Conservation (phyloP, 2,113 vertebrate genomes). For the Amia ocellicauda region DNA sequence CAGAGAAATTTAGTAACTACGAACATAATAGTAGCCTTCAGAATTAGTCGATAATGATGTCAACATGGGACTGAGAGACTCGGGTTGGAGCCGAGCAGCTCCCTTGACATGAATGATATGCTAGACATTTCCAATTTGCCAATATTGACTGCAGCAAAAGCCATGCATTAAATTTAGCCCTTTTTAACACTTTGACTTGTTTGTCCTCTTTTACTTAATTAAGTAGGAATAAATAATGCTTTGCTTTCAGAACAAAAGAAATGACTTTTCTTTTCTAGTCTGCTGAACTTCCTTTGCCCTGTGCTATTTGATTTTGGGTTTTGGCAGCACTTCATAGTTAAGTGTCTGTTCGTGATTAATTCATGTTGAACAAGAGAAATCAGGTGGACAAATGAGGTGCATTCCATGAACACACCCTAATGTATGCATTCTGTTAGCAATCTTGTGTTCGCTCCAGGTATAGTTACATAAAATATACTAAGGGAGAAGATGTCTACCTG, state of each 20-base stretch:
- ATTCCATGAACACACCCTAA: too few species aligned
- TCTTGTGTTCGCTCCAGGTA: too few species aligned
- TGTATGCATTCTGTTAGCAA: too few species aligned
- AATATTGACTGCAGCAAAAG: conserved; percentile 47
- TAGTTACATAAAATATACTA: too few species aligned
- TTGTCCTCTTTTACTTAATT: conserved; percentile 68
- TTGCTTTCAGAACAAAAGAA: conserved; percentile 12
- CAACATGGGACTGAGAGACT: conserved; percentile 21
- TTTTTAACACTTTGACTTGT: conserved; percentile 59
- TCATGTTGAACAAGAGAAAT: not conserved
- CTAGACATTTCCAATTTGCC: conserved; percentile 33
- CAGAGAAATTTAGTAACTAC: not conserved
- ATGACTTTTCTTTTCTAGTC: not conserved
- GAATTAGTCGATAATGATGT: conserved; percentile 32
- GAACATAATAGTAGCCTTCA: conserved; percentile 27
- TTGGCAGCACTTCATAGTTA: too few species aligned
- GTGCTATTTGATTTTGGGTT: too few species aligned
- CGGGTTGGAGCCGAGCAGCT: conserved; percentile 7
- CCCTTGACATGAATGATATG: conserved; percentile 26
- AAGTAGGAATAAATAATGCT: conserved; percentile 59
- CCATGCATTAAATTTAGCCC: conserved; percentile 29
- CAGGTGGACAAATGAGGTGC: too few species aligned
- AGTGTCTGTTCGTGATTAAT: not conserved
- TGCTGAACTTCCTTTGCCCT: conserved; percentile 8
- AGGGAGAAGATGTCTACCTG: too few species aligned